A percentile compares a stretch with the other conserved stretches of the same genome.
phyloP scores from a whole-genome alignment of 2,797 vertebrate species.

The Dendrocincla tyrannina region DNA sequence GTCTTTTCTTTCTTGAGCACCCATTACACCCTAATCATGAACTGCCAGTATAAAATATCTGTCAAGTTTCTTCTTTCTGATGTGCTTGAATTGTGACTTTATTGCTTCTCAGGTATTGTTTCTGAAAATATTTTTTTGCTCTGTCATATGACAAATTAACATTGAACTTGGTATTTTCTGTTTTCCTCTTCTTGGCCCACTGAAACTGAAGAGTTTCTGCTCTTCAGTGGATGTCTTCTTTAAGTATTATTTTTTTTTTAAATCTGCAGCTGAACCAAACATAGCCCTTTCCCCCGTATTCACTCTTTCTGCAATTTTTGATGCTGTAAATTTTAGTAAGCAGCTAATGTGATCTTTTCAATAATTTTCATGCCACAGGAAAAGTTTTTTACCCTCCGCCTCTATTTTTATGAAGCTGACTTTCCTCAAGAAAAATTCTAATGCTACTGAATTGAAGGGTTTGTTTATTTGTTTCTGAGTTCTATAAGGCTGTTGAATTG shows the following conservation, averaged over 20 bases:
- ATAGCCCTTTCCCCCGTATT: not conserved
- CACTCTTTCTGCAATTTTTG: not conserved
- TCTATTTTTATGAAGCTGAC: not conserved
- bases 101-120: not conserved
- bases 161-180: not conserved
- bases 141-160: not conserved
- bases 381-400: conserved; percentile 10
- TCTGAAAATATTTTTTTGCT: not conserved
- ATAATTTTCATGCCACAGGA: conserved; percentile 12
- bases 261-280: not conserved
- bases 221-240: not conserved
- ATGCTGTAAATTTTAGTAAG: not conserved
- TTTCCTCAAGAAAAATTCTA: conserved; percentile 34
- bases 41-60: not conserved
- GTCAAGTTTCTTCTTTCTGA: conserved; percentile 24
- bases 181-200: not conserved
- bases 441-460: not conserved
- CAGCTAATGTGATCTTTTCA: not conserved
- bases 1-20: not conserved
- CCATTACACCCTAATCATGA: not conserved
- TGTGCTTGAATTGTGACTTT: not conserved
- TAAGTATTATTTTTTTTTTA: not conserved
- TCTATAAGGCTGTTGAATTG: conserved; percentile 16
- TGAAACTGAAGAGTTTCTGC: not conserved
- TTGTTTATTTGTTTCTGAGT: conserved; percentile 31